These are phyloP conservation scores for Papilio aristodemus DNA, from an alignment of 1,140 invertebrate species.

Conservation along the genomic window DNA sequence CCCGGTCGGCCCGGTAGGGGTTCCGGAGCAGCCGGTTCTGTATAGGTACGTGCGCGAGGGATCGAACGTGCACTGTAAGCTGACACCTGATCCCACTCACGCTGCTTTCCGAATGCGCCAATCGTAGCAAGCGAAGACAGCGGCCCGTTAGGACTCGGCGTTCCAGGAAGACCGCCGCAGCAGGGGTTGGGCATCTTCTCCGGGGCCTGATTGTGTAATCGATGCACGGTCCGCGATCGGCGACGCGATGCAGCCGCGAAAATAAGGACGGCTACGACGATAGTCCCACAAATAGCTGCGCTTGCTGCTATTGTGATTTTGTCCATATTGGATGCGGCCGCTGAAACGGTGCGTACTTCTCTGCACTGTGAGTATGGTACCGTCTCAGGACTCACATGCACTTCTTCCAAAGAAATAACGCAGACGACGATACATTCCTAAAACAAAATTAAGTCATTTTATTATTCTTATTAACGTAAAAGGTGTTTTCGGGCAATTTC, in stretches of 20 bases:
- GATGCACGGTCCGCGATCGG: constrained; percentile 87
- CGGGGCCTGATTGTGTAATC: constrained; percentile 84
- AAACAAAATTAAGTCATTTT: constrained; percentile 30
- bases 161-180: constrained; percentile 85
- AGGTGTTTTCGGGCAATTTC: not conserved
- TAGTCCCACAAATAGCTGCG: constrained; percentile 95
- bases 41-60: constrained; percentile 90
- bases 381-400: constrained; percentile 90
- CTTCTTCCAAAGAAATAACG: constrained; percentile 93
- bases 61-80: constrained; percentile 94
- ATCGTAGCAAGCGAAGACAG: constrained; percentile 90
- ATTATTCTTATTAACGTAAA: not conserved
- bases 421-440: constrained; percentile 96
- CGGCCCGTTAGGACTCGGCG: constrained; percentile 87
- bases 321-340: constrained; percentile 93
- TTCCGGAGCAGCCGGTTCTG: constrained; percentile 82
- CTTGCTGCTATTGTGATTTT: constrained; percentile 96
- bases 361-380: constrained; percentile 93
- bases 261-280: constrained; percentile 92
- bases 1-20: constrained; percentile 83
- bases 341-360: constrained; percentile 91
- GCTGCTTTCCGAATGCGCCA: constrained; percentile 90
- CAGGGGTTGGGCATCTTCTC: constrained; percentile 85
- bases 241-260: constrained; percentile 91
- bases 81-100: constrained; percentile 96